Percentiles rank a stretch among this genome's conserved stretches.
phyloP scores from a whole-genome alignment of 2,888 invertebrate genomes.

The Agrochola lychnidis region DNA sequence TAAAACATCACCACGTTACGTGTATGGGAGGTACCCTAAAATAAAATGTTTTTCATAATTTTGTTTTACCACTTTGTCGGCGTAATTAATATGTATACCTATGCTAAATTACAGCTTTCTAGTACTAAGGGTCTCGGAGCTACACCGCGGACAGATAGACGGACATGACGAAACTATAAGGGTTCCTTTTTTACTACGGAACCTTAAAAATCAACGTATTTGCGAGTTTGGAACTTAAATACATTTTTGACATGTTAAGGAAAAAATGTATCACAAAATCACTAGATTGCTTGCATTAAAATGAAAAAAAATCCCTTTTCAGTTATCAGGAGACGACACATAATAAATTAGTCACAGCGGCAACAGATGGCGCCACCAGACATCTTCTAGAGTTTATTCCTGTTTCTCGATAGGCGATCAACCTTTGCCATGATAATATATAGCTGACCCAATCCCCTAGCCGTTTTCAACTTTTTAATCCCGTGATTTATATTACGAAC shows the following conservation, averaged over 20 bases:
- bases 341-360: slow-evolving; percentile 47
- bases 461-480: slow-evolving; percentile 81
- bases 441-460: slow-evolving; percentile 75
- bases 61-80: too few species aligned
- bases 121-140: too few species aligned
- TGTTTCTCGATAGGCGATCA: slow-evolving; percentile 72
- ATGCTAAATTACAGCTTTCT: too few species aligned
- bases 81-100: too few species aligned
- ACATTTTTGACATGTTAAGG: not conserved
- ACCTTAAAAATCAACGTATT: not conserved
- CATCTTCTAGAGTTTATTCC: slow-evolving; percentile 69
- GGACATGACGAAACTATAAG: too few species aligned
- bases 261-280: not conserved
- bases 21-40: too few species aligned
- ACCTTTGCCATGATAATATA: slow-evolving; percentile 76
- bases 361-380: slow-evolving; percentile 72
- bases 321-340: not conserved
- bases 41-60: too few species aligned
- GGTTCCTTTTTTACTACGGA: too few species aligned
- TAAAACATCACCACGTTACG: too few species aligned
- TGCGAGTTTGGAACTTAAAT: not conserved
- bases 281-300: not conserved
- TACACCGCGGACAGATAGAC: too few species aligned
- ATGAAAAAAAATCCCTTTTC: not conserved
- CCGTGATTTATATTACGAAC: slow-evolving; percentile 77